phyloP scores from a whole-genome alignment of 2,888 invertebrate genomes.

The Leptopilina drosophilae region DNA sequence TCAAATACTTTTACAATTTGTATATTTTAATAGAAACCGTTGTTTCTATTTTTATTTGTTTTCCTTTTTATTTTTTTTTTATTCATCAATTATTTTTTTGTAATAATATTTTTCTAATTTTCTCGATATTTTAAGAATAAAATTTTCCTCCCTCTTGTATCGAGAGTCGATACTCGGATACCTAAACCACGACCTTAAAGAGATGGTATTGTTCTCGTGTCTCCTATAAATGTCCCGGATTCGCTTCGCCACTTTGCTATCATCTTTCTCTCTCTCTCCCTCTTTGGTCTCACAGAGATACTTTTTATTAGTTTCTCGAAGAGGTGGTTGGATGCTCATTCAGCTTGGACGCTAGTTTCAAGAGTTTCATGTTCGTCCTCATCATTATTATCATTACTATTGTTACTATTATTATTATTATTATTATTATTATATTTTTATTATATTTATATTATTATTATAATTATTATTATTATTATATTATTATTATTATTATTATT shows the following conservation, averaged over 20 bases:
- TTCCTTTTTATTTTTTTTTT: conserved; percentile 38
- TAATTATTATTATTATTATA: too few relatives aligned
- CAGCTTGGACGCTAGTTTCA: conserved; percentile 54
- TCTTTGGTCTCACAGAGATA: conserved; percentile 46
- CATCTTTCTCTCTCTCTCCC: conserved; percentile 42
- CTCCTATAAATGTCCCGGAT: conserved; percentile 32
- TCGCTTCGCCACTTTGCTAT: conserved; percentile 39
- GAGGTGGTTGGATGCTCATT: conserved; percentile 65
- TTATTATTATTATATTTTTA: too few relatives aligned
- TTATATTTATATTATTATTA: too few relatives aligned
- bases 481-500: too few relatives aligned
- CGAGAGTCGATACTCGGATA: conserved; percentile 43
- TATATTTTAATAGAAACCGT: too few relatives aligned
- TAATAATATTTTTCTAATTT: neutral
- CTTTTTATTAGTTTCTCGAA: conserved; percentile 71
- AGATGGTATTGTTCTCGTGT: conserved; percentile 55
- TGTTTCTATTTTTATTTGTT: too few relatives aligned
- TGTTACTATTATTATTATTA: too few relatives aligned
- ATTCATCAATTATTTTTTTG: neutral
- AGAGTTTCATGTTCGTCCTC: conserved; percentile 8
- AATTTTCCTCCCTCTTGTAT: conserved; percentile 35
- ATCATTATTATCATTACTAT: too few relatives aligned
- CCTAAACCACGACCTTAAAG: conserved; percentile 51
- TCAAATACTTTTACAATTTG: too few relatives aligned
- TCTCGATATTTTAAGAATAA: neutral